Evolutionary conservation across 2,888 invertebrate species (phyloP).

Genomic region (Octodonta nipae): DNA sequence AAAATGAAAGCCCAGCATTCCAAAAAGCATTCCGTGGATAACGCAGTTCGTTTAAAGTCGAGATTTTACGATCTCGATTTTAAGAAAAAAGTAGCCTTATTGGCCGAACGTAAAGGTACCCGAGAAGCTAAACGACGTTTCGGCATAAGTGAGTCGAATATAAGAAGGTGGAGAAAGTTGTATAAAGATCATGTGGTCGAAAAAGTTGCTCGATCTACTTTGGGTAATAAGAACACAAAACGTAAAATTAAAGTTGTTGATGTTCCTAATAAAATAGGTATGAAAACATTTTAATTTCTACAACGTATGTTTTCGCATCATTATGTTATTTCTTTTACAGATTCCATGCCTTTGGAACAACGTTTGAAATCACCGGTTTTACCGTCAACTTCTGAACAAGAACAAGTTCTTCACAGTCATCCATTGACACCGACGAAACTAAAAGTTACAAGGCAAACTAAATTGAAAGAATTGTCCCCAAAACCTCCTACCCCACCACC

Average conservation of each 20-base stretch:
- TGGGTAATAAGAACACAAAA: no score
- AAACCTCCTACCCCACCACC: conserved; percentile 12
- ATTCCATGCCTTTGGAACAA: conserved; percentile 27
- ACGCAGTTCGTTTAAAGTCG: no score
- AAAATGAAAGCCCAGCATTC: no score
- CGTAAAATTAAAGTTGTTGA: no score
- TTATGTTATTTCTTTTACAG: conserved; percentile 10
- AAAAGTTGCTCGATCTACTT: no score
- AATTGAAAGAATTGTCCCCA: conserved; percentile 12
- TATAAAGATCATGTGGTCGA: no score
- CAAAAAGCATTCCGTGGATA: no score
- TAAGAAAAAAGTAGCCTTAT: conserved; percentile 27
- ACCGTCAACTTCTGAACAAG: conserved; percentile 8
- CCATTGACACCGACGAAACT: conserved; percentile 30
- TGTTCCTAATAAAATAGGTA: no score
- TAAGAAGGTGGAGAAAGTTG: conserved; percentile 27
- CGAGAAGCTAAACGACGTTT: conserved; percentile 24
- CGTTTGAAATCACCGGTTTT: conserved; percentile 14
- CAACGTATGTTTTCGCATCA: no score
- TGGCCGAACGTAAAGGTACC: conserved; percentile 26
- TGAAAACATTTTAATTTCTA: no score
- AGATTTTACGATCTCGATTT: conserved; percentile 25
- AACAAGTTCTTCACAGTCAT: conserved; percentile 23
- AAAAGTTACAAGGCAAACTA: conserved; percentile 27
- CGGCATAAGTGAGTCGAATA: conserved; percentile 27